Evolutionary conservation across 53 echinoderm and acorn worm species (phyloP), one percentile per base, ranked within the genome.

Genomic region (Zoroaster sp.): DNA sequence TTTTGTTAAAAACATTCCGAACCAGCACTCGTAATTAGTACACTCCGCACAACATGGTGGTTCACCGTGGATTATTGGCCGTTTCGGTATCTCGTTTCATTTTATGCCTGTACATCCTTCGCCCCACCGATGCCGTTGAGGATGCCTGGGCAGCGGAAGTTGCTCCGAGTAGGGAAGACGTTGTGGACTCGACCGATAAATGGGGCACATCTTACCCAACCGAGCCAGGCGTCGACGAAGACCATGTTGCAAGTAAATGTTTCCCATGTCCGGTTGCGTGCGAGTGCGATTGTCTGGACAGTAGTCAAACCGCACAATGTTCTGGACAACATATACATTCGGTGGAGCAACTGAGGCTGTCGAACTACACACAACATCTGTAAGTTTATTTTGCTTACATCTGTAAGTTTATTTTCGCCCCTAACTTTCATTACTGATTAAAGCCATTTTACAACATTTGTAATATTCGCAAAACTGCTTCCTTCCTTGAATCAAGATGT

Each of bases 251-350:
- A n/a, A n/a, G n/a, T n/a, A n/a, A n/a, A n/a, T n/a, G n/a, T 28
- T 59, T 59, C 28, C 11, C 63, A 9, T 75, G 76, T 25, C 76
- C 76, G 1, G 76, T 39, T 17, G 38, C 31, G 3, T 75, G 76
- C 25, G 42, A 31, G 42, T 75, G 76, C 40, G 31, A 31, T 36
- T 45, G 40, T 14, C 38, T 75, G 30, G 76, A 40, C 30, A 75
- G 40, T 41, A 41, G 18, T n/a, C 31, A 39, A 45, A 30, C 35
- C 23, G 72, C 44, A 35, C 44, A 47, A 71, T 85, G 85, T 44
- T 18, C 25, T 17, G 85, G 85, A 36, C 43, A 85, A 34, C 43
- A 85, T 40, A 85, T 85, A 32, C 6, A 23, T 40, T 85, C 85
- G 4, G 37, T 85, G 32, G 46, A 35, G 15, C 69, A 85, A 47